phyloP scores from a whole-genome alignment of 2,888 invertebrate genomes.

The Volucella inanis region DNA sequence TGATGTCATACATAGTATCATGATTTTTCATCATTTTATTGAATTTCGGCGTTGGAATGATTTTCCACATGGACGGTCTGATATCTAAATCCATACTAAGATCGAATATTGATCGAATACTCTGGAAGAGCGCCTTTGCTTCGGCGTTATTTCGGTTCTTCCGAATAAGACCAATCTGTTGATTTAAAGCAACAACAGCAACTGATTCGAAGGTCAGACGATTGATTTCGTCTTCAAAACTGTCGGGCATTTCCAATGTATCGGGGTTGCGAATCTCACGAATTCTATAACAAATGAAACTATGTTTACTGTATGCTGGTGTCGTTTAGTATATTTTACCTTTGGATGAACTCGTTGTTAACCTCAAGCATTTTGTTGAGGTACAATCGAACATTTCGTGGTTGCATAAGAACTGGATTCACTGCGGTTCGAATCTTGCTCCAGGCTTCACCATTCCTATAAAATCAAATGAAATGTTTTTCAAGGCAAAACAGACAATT shows the following conservation, averaged over 20 bases:
- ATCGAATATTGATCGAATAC: constrained; percentile 57
- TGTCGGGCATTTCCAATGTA: constrained; percentile 81
- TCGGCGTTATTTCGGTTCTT: constrained; percentile 51
- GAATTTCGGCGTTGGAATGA: constrained; percentile 74
- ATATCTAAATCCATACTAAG: constrained; percentile 72
- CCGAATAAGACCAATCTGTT: constrained; percentile 78
- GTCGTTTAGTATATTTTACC: constrained; percentile 79
- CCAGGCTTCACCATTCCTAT: constrained; percentile 86
- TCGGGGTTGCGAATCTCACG: constrained; percentile 76
- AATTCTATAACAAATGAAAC: too few species aligned
- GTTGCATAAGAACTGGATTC: constrained; percentile 86
- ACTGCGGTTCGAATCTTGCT: constrained; percentile 86
- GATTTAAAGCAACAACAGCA: constrained; percentile 81
- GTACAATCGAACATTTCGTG: constrained; percentile 84
- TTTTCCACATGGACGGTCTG: constrained; percentile 75
- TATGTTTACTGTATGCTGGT: too few species aligned
- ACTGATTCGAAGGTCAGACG: constrained; percentile 85
- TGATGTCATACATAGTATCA: constrained; percentile 78
- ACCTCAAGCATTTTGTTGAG: constrained; percentile 83
- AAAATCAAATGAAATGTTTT: neutral
- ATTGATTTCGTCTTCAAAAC: constrained; percentile 84
- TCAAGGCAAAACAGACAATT: neutral
- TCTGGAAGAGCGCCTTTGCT: constrained; percentile 34
- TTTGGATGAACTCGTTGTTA: constrained; percentile 77
- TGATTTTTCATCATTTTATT: constrained; percentile 64